Percentiles rank a stretch among this genome's conserved stretches.
Conservation (phyloP, 2,113 vertebrate genomes). For the Indri indri region DNA sequence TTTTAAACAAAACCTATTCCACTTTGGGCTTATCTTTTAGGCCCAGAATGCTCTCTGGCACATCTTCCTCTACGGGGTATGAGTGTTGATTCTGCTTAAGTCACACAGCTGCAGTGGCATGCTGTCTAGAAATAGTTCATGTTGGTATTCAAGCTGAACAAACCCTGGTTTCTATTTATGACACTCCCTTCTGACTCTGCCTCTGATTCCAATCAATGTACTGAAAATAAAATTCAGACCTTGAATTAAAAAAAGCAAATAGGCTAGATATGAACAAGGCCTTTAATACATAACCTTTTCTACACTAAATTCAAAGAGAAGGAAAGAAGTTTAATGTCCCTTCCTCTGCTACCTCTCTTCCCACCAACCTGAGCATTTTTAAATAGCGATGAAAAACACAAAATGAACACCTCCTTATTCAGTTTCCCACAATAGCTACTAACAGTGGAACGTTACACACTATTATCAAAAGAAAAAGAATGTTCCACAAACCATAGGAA, state of each 20-base stretch:
- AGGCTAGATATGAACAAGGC: conserved; percentile 12
- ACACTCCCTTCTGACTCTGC: conserved; percentile 49
- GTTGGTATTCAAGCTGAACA: conserved; percentile 53
- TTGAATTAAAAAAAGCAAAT: conserved; percentile 19
- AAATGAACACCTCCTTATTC: conserved; percentile 20
- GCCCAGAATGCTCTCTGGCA: not conserved
- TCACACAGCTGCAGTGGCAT: conserved; percentile 39
- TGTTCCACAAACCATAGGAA: conserved; percentile 57
- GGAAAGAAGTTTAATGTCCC: not conserved
- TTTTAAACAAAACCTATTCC: not conserved
- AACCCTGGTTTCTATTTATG: conserved; percentile 61
- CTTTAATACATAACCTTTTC: not conserved
- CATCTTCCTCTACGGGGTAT: not conserved
- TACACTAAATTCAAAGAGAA: conserved; percentile 13
- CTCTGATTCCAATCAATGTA: conserved; percentile 54
- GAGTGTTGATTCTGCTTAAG: conserved; percentile 1
- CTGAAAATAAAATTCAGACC: conserved; percentile 62
- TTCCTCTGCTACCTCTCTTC: not conserved
- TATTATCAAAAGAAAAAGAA: conserved; percentile 36
- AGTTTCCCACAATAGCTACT: not conserved
- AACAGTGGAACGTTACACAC: not conserved
- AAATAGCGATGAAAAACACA: conserved; percentile 48
- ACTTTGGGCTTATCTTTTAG: not conserved
- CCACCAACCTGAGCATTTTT: not conserved
- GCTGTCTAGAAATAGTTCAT: conserved; percentile 58